Conservation (phyloP, 1,140 invertebrate species). For the Drosophila varians region DNA sequence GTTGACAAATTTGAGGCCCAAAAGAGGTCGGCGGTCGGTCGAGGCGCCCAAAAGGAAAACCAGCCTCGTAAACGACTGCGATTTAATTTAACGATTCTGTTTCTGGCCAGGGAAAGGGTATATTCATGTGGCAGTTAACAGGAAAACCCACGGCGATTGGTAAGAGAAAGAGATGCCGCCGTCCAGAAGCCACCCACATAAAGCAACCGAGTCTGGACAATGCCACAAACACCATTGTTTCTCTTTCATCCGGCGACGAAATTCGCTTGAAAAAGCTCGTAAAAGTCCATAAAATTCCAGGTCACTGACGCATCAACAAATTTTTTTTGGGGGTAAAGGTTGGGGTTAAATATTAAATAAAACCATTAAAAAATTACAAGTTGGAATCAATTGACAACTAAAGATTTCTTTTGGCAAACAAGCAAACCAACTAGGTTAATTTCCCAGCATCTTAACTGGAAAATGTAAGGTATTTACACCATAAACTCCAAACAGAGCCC, state of each 20-base stretch:
- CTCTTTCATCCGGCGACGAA: constrained; percentile 70
- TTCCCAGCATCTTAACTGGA: constrained; percentile 2
- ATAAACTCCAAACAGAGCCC: neutral
- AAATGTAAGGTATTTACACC: neutral
- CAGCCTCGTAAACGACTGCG: constrained; percentile 76
- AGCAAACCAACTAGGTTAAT: neutral
- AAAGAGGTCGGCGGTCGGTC: constrained; percentile 65
- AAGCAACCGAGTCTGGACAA: constrained; percentile 50
- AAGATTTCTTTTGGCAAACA: neutral
- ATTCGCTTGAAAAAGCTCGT: constrained; percentile 74
- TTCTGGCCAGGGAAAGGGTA: constrained; percentile 33
- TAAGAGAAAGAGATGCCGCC: constrained; percentile 24
- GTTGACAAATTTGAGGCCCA: constrained; percentile 76
- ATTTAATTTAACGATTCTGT: constrained; percentile 81
- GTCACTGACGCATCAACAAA: constrained; percentile 30
- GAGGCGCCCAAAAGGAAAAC: constrained; percentile 79
- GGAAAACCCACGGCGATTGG: constrained; percentile 36
- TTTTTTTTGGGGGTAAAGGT: constrained; percentile 11
- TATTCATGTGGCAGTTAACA: constrained; percentile 53
- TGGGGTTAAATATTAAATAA: neutral
- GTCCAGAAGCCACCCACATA: constrained; percentile 74
- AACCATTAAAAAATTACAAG: no score
- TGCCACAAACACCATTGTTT: constrained; percentile 42
- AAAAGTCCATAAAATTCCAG: constrained; percentile 32
- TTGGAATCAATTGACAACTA: neutral